A percentile compares a stretch with the other conserved stretches of the same genome.
phyloP scores from a whole-genome alignment of 1,140 invertebrate genomes.

The Leguminivora glycinivorella region DNA sequence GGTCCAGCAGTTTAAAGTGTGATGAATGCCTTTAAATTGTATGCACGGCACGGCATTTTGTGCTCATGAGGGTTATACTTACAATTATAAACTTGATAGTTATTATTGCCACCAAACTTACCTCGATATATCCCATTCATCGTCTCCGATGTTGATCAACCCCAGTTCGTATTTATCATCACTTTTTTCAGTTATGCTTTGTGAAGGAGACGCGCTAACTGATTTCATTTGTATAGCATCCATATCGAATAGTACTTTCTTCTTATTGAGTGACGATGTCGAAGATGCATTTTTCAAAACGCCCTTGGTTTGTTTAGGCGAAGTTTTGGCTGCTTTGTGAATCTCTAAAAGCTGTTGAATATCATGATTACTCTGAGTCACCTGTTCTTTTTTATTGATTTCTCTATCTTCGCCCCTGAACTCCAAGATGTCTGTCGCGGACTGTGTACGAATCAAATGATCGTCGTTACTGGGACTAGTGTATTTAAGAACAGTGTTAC shows the following conservation, averaged over 20 bases:
- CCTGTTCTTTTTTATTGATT: slow-evolving; percentile 29
- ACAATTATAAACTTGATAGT: no score
- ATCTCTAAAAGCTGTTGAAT: slow-evolving; percentile 44
- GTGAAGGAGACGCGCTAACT: slow-evolving; percentile 69
- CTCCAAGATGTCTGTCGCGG: slow-evolving; percentile 36
- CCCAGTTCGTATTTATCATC: slow-evolving; percentile 65
- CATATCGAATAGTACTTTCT: slow-evolving; percentile 82
- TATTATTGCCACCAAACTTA: slow-evolving; percentile 41
- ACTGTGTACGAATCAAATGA: slow-evolving; percentile 41
- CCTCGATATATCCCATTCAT: slow-evolving; percentile 79
- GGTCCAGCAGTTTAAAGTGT: no score
- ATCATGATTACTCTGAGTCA: slow-evolving; percentile 49
- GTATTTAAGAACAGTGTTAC: slow-evolving; percentile 36
- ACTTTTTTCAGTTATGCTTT: slow-evolving; percentile 65
- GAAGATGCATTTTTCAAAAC: slow-evolving; percentile 80
- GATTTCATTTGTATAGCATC: slow-evolving; percentile 78
- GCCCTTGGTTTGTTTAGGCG: slow-evolving; percentile 74
- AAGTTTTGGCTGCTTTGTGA: slow-evolving; percentile 50
- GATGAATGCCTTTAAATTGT: no score
- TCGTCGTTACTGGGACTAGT: slow-evolving; percentile 30
- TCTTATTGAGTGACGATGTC: slow-evolving; percentile 77
- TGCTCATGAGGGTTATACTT: no score
- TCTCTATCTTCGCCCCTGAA: slow-evolving; percentile 26
- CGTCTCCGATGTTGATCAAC: slow-evolving; percentile 65
- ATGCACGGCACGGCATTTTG: no score